These are phyloP conservation scores for Lasioglossum vierecki DNA, from an alignment of 2,888 invertebrate species.

Conservation along the genomic window DNA sequence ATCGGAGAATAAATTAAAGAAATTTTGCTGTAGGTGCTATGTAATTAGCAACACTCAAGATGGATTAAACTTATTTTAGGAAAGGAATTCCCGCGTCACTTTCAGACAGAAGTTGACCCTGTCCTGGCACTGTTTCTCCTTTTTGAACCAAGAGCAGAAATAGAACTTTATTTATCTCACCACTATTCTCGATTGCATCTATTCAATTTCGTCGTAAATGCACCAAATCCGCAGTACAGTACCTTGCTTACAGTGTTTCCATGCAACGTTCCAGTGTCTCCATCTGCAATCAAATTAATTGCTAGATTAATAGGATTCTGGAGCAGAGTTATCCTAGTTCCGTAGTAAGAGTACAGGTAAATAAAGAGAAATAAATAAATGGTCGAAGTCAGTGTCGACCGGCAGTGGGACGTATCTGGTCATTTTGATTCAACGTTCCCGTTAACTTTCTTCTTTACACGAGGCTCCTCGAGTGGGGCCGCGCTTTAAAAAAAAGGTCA, in stretches of 20 bases:
- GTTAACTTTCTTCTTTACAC: constrained; percentile 18
- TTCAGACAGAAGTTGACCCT: neutral
- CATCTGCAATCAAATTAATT: neutral
- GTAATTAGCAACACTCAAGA: too few relatives aligned
- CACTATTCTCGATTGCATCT: too few relatives aligned
- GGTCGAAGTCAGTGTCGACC: neutral
- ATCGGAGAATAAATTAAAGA: too few relatives aligned
- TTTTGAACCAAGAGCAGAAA: neutral
- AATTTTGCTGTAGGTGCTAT: too few relatives aligned
- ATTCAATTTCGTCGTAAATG: too few relatives aligned
- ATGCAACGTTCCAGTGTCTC: neutral
- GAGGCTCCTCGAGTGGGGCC: constrained; percentile 8
- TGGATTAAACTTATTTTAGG: too few relatives aligned
- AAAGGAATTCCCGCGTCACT: too few relatives aligned
- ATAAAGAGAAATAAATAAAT: neutral
- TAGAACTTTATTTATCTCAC: too few relatives aligned
- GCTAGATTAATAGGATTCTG: neutral
- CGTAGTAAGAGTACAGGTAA: neutral
- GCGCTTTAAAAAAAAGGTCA: constrained; percentile 2
- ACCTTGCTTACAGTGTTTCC: neutral
- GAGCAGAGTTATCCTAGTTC: neutral
- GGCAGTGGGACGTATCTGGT: neutral
- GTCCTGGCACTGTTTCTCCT: neutral
- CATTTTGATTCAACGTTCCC: constrained; percentile 18
- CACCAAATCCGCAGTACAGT: too few relatives aligned